phyloP scores from a whole-genome alignment of 2,888 invertebrate genomes.

The Aspidiotus rigidus region DNA sequence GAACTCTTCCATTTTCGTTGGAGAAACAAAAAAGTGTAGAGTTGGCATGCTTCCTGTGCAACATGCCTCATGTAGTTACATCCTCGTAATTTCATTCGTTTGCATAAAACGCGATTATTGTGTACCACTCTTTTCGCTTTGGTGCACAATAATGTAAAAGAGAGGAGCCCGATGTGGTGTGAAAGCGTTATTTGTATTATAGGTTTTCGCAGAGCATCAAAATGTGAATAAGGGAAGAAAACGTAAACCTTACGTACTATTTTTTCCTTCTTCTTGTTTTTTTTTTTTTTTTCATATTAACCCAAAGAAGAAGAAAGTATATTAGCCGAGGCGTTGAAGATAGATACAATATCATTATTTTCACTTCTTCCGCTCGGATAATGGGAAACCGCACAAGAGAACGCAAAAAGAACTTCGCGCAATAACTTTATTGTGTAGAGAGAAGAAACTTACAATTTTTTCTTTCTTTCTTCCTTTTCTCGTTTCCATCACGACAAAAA shows the following conservation, averaged over 20 bases:
- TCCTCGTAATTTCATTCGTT: not conserved
- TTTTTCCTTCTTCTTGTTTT: not conserved
- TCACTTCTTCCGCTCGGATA: not conserved
- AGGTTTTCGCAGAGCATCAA: not conserved
- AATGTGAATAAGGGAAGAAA: not conserved
- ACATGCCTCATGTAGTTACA: not conserved
- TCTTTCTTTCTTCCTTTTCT: not conserved
- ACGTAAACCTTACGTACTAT: not conserved
- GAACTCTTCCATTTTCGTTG: too few species aligned
- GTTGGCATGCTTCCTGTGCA: not conserved
- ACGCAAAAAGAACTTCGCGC: conserved; percentile 5
- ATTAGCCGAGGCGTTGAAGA: conserved; percentile 5
- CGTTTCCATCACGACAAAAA: not conserved
- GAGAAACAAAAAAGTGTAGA: not conserved
- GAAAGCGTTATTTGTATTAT: not conserved
- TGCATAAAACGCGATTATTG: not conserved
- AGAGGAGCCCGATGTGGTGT: not conserved
- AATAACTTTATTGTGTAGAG: not conserved
- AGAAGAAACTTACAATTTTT: not conserved
- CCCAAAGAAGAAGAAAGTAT: not conserved
- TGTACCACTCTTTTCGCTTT: not conserved
- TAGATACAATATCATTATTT: conserved; percentile 11
- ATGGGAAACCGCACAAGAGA: not conserved
- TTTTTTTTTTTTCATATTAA: conserved; percentile 1
- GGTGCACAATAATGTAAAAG: not conserved